Evolutionary conservation across 2,888 invertebrate genomes (phyloP).

Genomic region (Blera fallax): DNA sequence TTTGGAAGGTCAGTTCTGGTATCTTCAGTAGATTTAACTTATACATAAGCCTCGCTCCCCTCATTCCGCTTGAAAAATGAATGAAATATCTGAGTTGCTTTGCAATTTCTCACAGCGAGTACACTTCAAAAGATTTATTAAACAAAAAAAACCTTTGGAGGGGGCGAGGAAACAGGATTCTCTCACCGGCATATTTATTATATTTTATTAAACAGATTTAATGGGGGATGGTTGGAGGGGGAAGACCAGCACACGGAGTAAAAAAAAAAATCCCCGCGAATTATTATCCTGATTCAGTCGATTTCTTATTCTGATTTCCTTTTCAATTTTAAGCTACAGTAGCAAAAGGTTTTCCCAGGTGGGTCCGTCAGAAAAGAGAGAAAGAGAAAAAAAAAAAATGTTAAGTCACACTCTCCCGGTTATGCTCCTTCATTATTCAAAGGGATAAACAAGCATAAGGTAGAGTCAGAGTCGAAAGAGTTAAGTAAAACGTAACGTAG

Average conservation of each 20-base stretch:
- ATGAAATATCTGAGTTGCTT: neutral
- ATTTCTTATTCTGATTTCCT: constrained; percentile 66
- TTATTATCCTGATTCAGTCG: constrained; percentile 53
- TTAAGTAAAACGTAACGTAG: constrained; percentile 63
- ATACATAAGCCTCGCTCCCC: neutral
- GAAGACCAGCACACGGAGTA: neutral
- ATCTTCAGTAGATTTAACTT: too few relatives aligned
- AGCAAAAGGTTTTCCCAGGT: constrained; percentile 50
- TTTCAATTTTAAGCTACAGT: constrained; percentile 25
- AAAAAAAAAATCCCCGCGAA: constrained; percentile 41
- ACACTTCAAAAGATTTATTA: constrained; percentile 30
- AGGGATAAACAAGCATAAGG: neutral
- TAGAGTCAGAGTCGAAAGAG: constrained; percentile 7
- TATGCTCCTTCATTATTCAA: constrained; percentile 48
- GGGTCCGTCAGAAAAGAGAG: neutral
- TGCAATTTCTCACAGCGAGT: neutral
- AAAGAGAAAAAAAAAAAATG: neutral
- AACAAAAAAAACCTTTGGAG: neutral
- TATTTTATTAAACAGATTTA: constrained; percentile 56
- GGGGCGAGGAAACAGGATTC: neutral
- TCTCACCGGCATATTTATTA: constrained; percentile 15
- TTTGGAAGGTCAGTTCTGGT: constrained; percentile 10
- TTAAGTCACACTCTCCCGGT: constrained; percentile 23
- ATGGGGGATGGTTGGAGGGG: neutral
- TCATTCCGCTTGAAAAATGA: neutral